A percentile compares a stretch with the other conserved stretches of the same genome.
phyloP scores from a whole-genome alignment of 1,140 invertebrate species.

The Caenorhabditis brenneri region DNA sequence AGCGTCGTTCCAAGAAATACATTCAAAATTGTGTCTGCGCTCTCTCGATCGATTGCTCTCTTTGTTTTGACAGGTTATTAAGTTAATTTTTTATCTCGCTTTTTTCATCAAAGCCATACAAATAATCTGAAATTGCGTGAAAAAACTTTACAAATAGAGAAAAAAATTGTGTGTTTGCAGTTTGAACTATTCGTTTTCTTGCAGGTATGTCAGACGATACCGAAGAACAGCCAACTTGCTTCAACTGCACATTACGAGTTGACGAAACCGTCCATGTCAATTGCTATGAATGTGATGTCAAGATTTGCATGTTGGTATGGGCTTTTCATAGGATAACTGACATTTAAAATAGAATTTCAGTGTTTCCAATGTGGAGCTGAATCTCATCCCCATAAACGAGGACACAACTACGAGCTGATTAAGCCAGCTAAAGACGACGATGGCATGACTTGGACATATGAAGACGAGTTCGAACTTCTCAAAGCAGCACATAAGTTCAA shows the following conservation, averaged over 20 bases:
- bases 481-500: slow-evolving; percentile 20
- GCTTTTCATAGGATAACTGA: too few relatives aligned
- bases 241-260: neutral
- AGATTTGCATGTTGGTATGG: neutral
- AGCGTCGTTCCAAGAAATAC: too few relatives aligned
- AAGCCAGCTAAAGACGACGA: neutral
- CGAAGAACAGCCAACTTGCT: neutral
- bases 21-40: too few relatives aligned
- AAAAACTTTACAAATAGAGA: too few relatives aligned
- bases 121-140: too few relatives aligned
- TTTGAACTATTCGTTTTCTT: neutral
- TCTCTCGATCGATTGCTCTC: too few relatives aligned
- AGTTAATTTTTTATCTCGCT: too few relatives aligned
- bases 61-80: too few relatives aligned
- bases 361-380: slow-evolving; percentile 28
- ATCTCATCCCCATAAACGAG: neutral
- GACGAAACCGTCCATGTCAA: neutral
- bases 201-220: neutral
- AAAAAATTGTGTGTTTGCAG: neutral
- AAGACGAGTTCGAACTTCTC: slow-evolving; percentile 10
- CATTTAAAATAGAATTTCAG: neutral
- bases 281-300: neutral
- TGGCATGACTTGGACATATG: slow-evolving; percentile 17
- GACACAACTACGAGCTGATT: slow-evolving; percentile 8
- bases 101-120: too few relatives aligned